A percentile compares a stretch with the other conserved stretches of the same genome.
phyloP scores from a whole-genome alignment of 2,797 vertebrate species.

The Sebastiscus tertius region DNA sequence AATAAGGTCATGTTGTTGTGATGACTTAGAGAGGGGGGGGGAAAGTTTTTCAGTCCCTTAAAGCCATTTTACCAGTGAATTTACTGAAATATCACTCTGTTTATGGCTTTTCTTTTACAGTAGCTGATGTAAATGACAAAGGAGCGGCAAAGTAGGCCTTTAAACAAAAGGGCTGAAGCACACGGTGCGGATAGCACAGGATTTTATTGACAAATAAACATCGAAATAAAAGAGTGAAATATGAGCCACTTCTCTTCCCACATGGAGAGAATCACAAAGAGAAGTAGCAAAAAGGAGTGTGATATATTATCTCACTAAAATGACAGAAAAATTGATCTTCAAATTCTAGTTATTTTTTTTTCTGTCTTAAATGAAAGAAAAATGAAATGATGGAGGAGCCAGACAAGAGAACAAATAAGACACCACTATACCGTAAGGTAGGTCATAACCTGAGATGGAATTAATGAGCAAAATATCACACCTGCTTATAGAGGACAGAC shows the following conservation, averaged over 20 bases:
- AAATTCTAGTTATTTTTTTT: background rate
- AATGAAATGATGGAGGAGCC: conserved; percentile 1
- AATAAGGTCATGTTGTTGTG: conserved; percentile 45
- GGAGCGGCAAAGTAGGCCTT: background rate
- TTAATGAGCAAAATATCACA: conserved; percentile 66
- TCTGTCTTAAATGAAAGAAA: background rate
- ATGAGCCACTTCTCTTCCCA: conserved; percentile 9
- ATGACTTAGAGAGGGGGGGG: background rate
- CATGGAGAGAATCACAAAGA: background rate
- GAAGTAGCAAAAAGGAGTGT: background rate
- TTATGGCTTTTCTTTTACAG: background rate
- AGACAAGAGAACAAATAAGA: conserved; percentile 23
- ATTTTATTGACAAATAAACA: conserved; percentile 31
- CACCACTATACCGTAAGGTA: background rate
- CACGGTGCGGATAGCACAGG: background rate
- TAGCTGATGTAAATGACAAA: conserved; percentile 6
- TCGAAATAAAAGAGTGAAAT: conserved; percentile 36
- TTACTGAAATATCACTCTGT: conserved; percentile 7
- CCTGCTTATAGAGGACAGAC: conserved; percentile 46
- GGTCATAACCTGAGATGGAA: conserved; percentile 43
- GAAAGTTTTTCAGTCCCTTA: background rate
- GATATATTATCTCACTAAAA: conserved; percentile 18
- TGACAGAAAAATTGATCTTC: conserved; percentile 10
- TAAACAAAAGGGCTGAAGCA: conserved; percentile 1
- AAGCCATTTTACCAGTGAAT: conserved; percentile 1